Evolutionary conservation across 2,888 invertebrate genomes (phyloP), one percentile per base, ranked within the genome.

Genomic region (Orchestes rusci): DNA sequence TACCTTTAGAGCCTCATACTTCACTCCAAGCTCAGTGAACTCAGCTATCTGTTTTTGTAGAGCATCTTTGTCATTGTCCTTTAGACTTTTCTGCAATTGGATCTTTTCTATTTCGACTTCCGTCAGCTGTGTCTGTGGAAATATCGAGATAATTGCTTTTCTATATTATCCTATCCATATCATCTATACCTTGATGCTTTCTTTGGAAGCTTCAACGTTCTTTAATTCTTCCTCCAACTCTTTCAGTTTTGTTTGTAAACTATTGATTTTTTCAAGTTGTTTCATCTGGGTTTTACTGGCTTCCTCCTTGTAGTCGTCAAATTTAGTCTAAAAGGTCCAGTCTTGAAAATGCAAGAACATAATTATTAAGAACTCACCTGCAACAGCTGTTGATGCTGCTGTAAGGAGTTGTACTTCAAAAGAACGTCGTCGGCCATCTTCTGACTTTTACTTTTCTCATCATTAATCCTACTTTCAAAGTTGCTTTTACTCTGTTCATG

Each of bases 341-440:
- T 16, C 10, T 34, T 17, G 18, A 8, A 10, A 3, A 34, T 16
- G 17, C 4, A 34, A 33, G 2, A 18, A 17, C 16, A 44, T 40
- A 52, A 45, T 44, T 52, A 23, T 23, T 23, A 7, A 23, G 10
- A 23, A 48, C n/a, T 7, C 43, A 69, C 70, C 60, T 71, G 66
- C 45, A 73, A 59, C 46, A 75, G 55, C 58, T 74, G 75, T 53
- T 71, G 73, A 49, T 74, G 72, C 52, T 75, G 75, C 50, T 76
- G 70, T 39, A 77, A 59, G 3, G 74, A 72, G 28, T 70, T 71
- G 53, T 73, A 75, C 52, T 73, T 71, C 53, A 73, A 63, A 57
- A 73, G 66, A 38, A 70, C 63, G 55, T 76, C 71, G 41, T 70
- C 62, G 37, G 70, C 62, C 27, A 69, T 65, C 52, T 75, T 75